A percentile compares a stretch with the other conserved stretches of the same genome.
These are phyloP conservation scores for Eurytoma californica DNA, from an alignment of 2,888 invertebrate species.

Conservation along the genomic window DNA sequence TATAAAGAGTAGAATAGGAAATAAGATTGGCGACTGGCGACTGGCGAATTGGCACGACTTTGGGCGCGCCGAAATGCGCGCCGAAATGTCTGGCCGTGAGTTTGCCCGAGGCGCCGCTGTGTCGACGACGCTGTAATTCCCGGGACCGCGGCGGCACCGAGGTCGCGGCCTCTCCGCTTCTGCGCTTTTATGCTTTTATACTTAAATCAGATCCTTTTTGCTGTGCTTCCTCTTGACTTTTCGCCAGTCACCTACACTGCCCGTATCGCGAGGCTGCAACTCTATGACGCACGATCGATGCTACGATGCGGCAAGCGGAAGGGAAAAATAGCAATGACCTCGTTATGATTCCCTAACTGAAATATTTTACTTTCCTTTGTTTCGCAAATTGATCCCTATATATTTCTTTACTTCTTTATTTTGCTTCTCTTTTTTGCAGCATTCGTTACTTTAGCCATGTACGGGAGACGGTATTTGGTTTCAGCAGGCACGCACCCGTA, in stretches of 20 bases:
- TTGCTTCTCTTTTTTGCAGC: conserved; percentile 4
- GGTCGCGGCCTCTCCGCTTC: not conserved
- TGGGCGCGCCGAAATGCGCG: conserved; percentile 44
- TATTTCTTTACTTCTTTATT: too few species aligned
- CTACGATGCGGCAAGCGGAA: too few species aligned
- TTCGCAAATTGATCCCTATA: not conserved
- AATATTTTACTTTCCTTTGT: not conserved
- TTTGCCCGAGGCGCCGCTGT: conserved; percentile 59
- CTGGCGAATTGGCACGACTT: conserved; percentile 7
- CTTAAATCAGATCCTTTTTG: too few species aligned
- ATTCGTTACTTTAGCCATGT: not conserved
- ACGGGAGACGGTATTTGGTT: conserved; percentile 3
- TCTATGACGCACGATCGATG: too few species aligned
- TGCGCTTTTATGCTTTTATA: too few species aligned
- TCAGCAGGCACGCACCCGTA: conserved; percentile 11
- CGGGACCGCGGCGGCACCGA: not conserved
- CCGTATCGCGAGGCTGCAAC: too few species aligned
- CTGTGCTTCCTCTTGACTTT: too few species aligned
- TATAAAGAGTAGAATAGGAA: too few species aligned
- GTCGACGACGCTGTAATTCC: conserved; percentile 58
- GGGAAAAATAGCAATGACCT: too few species aligned
- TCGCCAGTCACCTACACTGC: too few species aligned
- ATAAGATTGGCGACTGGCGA: too few species aligned
- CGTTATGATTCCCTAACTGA: too few species aligned
- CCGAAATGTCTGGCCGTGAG: conserved; percentile 50